Evolutionary conservation across 2,888 invertebrate genomes (phyloP), one percentile per base, ranked within the genome.

Genomic region (Blastobasis lacticolella): DNA sequence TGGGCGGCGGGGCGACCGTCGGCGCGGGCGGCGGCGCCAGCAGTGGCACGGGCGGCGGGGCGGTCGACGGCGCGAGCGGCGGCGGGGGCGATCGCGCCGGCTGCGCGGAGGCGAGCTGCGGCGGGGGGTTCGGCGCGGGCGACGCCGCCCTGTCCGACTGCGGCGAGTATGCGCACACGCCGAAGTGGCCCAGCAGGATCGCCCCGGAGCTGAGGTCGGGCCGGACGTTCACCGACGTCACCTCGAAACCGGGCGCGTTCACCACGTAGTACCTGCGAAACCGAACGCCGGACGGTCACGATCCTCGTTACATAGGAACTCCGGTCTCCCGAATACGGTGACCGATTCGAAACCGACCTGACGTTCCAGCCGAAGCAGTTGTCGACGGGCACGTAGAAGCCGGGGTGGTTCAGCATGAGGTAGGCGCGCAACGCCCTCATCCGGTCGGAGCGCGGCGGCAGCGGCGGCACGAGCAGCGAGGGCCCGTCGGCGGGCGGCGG

Each of bases 301-400:
- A 23, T 23, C 23, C 2, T 23, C 23, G n/a, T n/a, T n/a, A n/a
- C n/a, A 23, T 40, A 1, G 6, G 40, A 40, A 40, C 40, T 2
- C 9, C 5, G 5, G 40, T 40, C 40, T 40, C 40, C 1, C 40
- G 4, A 8, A 4, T 40, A 1, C 6, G 5, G 2, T 8, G 5
- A 38, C 1, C 23, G 1, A 23, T 23, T 23, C 23, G 3, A 23
- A 4, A 57, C 66, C 54, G 8, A 88, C 88, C 80, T 81, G 43
- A 88, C 79, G 4, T 54, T 60, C 89, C 89, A 89, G 0, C 71
- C 74, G 57, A 64, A 79, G 0, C 63, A 57, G 60, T 88, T 88
- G 48, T 79, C 77, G 3, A 78, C 54, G 4, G 87, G 80, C 55
- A 86, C 72, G 57, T 88, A 88, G 65, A 78, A 82, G n/a, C 57